These are phyloP conservation scores for Vulpes vulpes DNA, from an alignment of 2,113 vertebrate genomes.

Conservation along the genomic window DNA sequence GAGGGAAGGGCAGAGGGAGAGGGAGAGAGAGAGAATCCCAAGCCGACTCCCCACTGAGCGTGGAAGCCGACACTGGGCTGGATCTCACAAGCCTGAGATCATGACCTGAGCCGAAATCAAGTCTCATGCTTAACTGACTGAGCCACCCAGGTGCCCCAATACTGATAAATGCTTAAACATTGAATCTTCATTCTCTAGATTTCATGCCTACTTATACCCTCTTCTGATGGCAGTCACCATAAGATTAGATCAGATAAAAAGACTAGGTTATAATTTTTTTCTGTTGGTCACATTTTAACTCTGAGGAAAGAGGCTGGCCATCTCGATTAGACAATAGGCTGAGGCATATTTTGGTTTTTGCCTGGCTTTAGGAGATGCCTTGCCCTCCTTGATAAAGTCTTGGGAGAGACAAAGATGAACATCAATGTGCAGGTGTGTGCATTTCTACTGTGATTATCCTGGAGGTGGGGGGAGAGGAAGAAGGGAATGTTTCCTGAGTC, in stretches of 20 bases:
- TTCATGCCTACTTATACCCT: neutral
- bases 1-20: neutral
- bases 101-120: neutral
- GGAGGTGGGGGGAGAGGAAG: neutral
- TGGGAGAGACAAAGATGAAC: neutral
- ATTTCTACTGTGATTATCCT: neutral
- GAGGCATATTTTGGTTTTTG: conserved; percentile 20
- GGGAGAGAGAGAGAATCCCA: neutral
- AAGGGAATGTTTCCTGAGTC: neutral
- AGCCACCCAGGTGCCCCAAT: neutral
- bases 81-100: neutral
- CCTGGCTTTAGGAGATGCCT: neutral
- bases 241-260: neutral
- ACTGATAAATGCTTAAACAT: conserved; percentile 22
- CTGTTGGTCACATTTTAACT: neutral
- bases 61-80: neutral
- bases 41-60: neutral
- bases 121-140: neutral
- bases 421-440: neutral
- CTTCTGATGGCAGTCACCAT: neutral
- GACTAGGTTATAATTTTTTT: neutral
- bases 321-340: neutral
- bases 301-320: neutral
- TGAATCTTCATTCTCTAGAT: neutral
- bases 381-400: neutral